Evolutionary conservation across 1,140 invertebrate species (phyloP).

Genomic region (Drosophila lacertosa): DNA sequence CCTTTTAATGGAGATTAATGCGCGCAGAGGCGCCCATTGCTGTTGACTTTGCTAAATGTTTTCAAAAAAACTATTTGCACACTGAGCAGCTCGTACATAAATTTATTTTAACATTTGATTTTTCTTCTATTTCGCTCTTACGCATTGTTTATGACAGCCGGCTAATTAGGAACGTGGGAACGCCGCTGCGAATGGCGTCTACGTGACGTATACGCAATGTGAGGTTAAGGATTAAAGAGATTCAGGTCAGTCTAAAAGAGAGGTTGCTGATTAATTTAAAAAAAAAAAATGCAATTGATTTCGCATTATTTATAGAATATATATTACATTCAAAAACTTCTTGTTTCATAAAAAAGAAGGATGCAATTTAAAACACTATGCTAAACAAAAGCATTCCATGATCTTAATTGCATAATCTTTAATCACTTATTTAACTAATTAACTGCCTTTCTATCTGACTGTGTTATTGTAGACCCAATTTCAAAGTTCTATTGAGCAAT

Average conservation of each 20-base stretch:
- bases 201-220: slow-evolving; percentile 44
- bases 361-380: too few relatives aligned
- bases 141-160: slow-evolving; percentile 25
- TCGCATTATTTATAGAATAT: too few relatives aligned
- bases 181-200: neutral
- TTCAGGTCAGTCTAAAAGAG: neutral
- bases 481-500: neutral
- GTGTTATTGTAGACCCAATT: neutral
- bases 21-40: slow-evolving; percentile 24
- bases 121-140: slow-evolving; percentile 40
- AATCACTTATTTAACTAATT: too few relatives aligned
- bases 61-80: slow-evolving; percentile 55
- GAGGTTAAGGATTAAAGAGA: neutral
- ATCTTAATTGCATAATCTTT: too few relatives aligned
- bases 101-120: slow-evolving; percentile 58
- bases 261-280: neutral
- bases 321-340: too few relatives aligned
- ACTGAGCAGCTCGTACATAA: neutral
- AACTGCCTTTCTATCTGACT: too few relatives aligned
- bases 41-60: slow-evolving; percentile 81
- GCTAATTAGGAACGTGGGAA: slow-evolving; percentile 78
- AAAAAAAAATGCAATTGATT: neutral
- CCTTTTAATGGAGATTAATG: slow-evolving; percentile 82
- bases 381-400: too few relatives aligned
- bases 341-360: too few relatives aligned